Percentiles rank a stretch among this genome's conserved stretches.
Evolutionary conservation across 2,797 vertebrate species (phyloP).

Genomic region (Choloepus didactylus): DNA sequence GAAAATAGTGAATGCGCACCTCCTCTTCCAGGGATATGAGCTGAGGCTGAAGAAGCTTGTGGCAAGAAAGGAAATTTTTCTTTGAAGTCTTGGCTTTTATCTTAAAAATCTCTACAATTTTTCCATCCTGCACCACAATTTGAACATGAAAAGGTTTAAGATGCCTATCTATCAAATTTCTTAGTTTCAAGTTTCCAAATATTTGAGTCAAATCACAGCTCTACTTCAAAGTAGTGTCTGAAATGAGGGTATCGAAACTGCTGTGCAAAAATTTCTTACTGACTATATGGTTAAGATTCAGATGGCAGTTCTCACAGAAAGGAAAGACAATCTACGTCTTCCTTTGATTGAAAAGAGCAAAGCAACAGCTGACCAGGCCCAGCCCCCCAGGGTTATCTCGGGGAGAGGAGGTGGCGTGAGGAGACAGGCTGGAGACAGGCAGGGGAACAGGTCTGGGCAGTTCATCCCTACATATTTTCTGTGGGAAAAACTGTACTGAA

Average conservation of each 20-base stretch:
- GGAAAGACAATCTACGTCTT: background rate
- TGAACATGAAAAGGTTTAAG: background rate
- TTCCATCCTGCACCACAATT: slow-evolving; percentile 45
- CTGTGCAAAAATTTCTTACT: background rate
- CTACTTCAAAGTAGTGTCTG: background rate
- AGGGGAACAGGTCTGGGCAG: rapidly evolving
- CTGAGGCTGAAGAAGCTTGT: background rate
- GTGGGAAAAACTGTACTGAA: rapidly evolving
- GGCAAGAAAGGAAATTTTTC: background rate
- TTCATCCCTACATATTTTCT: rapidly evolving
- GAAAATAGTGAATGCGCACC: rapidly evolving
- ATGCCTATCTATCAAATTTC: slow-evolving; percentile 15
- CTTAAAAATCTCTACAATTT: slow-evolving; percentile 29
- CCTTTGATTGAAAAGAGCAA: background rate
- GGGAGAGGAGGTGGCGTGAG: background rate
- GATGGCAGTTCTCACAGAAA: background rate
- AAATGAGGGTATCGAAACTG: background rate
- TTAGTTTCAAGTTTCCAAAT: slow-evolving; percentile 40
- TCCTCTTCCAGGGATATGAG: background rate
- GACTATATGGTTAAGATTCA: background rate
- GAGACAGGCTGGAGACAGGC: background rate
- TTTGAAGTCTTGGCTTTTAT: slow-evolving; percentile 44
- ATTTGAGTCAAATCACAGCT: slow-evolving; percentile 21
- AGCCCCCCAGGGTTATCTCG: rapidly evolving
- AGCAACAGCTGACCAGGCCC: rapidly evolving